phyloP scores from a whole-genome alignment of 2,113 vertebrate genomes.

The Xenotilapia longispinis region DNA sequence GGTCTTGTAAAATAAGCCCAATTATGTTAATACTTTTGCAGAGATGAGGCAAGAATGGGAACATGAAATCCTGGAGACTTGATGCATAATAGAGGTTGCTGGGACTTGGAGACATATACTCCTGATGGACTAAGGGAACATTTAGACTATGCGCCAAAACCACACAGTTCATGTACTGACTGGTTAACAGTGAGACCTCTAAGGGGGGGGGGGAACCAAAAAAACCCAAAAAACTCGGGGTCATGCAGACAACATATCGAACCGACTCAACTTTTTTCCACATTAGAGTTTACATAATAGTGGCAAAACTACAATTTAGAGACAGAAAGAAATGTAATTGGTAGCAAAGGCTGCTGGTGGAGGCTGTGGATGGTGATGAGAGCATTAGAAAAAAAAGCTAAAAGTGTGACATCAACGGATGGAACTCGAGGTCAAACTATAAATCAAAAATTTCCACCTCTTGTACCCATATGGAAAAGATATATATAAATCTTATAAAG shows the following conservation, averaged over 20 bases:
- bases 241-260: neutral
- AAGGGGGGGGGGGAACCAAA: neutral
- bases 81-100: neutral
- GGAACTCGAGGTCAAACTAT: neutral
- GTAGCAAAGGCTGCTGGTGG: neutral
- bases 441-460: neutral
- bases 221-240: neutral
- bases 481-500: too few relatives aligned
- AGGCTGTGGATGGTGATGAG: neutral
- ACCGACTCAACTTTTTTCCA: neutral
- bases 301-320: neutral
- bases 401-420: neutral
- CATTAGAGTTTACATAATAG: neutral
- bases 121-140: neutral
- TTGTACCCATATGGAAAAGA: too few relatives aligned
- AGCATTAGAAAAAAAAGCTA: neutral
- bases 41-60: neutral
- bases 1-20: slow-evolving; percentile 1
- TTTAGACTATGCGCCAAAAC: neutral
- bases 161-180: neutral
- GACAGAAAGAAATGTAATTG: neutral
- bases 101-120: neutral
- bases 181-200: neutral
- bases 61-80: neutral
- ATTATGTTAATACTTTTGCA: slow-evolving; percentile 20